A percentile compares a stretch with the other conserved stretches of the same genome.
Evolutionary conservation across 1,140 invertebrate species (phyloP).

Genomic region (Drosophila subpulchrella): DNA sequence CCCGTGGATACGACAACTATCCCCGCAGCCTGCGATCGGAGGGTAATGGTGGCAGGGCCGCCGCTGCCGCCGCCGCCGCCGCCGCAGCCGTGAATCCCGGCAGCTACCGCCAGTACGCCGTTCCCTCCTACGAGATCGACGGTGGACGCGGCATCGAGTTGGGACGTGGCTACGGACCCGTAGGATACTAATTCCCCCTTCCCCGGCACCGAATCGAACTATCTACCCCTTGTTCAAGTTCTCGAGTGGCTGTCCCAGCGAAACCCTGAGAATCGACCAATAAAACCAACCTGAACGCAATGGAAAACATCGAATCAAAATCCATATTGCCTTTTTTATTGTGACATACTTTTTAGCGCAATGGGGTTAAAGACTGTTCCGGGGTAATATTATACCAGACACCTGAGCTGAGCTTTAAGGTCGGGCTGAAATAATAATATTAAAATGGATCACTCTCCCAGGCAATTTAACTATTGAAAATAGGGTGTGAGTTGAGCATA

Average conservation of each 20-base stretch:
- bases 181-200: conserved; percentile 46
- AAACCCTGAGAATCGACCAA: conserved; percentile 45
- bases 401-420: too few relatives aligned
- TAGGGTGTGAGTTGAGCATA: too few relatives aligned
- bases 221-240: conserved; percentile 16
- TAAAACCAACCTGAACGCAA: conserved; percentile 42
- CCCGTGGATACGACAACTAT: conserved; percentile 11
- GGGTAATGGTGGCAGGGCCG: conserved; percentile 21
- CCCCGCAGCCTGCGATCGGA: conserved; percentile 22
- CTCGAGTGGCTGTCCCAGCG: conserved; percentile 45
- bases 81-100: conserved; percentile 42
- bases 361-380: too few relatives aligned
- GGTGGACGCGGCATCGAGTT: conserved; percentile 26
- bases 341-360: conserved; percentile 54
- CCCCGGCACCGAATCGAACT: conserved; percentile 9
- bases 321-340: conserved; percentile 11
- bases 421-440: too few relatives aligned
- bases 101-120: conserved; percentile 35
- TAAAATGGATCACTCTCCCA: too few relatives aligned
- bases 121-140: conserved; percentile 52
- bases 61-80: conserved; percentile 46
- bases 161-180: conserved; percentile 16
- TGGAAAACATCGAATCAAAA: conserved; percentile 69
- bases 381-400: too few relatives aligned
- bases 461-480: too few relatives aligned